Base-by-base conservation (phyloP, 2,797 vertebrate species). In the Chelon auratus region DNA sequence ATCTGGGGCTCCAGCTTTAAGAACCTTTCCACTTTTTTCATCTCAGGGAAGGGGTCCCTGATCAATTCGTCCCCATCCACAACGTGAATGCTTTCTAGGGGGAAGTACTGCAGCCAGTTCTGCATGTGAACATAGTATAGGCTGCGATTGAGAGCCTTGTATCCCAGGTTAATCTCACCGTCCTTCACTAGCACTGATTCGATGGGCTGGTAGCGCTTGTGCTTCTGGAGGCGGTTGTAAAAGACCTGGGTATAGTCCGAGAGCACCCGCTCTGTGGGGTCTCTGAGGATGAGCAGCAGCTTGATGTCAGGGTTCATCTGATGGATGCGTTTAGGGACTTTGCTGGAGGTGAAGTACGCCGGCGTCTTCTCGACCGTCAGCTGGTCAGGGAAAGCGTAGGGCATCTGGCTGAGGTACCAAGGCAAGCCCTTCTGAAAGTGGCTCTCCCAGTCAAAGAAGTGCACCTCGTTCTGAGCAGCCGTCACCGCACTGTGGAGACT, bases 181-280 rank as follows among this genome's bases (percentile, higher is more conserved):
- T 95, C 94, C 83, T 94, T 96, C 72, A 98, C 85, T 76, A 99
- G 94, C 39, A 99, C 88, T 0, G 95, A 92, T 86, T 98, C 96
- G 0, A 99, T 95, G 64, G 96, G 89, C 55, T 96, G 96, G 77
- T 96, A 96, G 14, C 86, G 94, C 86, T 99, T 99, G 94, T 93
- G 96, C 83, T 98, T 99, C 92, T 97, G 96, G 83, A 97, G 84
- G 22, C 97, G 97, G 88, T 99, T 99, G 94, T 97, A 96, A 79
- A 96, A 96, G 56, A 99, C 96, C 91, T 99, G 98, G n/a, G 97
- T 99, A 90, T 99, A 99, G 93, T 99, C 98, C 0, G 98, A 99
- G 17, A 99, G 94, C 62, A 99, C 96, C 39, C 98, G 94, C 88
- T 98, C 97, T 0, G 96, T 96, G 8, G 98, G 98, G 85, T 99